Evolutionary conservation across 2,888 invertebrate species (phyloP), one percentile per base, ranked within the genome.

Genomic region (Drosophila mercatorum): DNA sequence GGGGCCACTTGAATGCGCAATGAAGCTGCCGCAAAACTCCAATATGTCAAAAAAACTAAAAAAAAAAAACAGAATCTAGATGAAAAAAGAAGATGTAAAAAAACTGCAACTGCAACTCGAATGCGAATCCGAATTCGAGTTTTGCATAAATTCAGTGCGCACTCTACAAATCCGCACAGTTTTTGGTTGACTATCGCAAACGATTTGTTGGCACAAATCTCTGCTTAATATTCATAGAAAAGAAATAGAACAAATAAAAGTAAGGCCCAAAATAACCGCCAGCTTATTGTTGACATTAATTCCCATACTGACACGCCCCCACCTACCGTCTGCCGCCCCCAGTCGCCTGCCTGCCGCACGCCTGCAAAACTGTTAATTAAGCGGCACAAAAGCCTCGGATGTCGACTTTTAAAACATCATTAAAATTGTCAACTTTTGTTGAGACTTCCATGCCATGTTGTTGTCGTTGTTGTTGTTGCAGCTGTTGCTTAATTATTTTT

Each of bases 1-100:
- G 80, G 83, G 81, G 83, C 88, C 86, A 88, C 83, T 88, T 88
- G 84, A 83, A 84, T 84, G 72, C 83, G 71, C 75, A 88, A 88
- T 84, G 86, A 88, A 78, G 83, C 75, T 67, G 60, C 64, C 62
- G 46, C 72, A 67, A 63, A 60, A 43, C 52, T 49, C 59, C 65
- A 62, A 40, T 71, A 70, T 55, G 53, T 61, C 64, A n/a, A 41
- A 56, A 17, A 55, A 5, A 64, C 49, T 31, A 56, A 22, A 22
- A 22, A 5, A 55, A 36, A 22, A 53, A 36, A 31, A 22, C 49
- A 57, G 40, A 53, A 22, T 36, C 5, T 22, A 26, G 34, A 44
- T 36, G n/a, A 51, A 44, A 70, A 61, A 43, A 41, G 10, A 22
- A 17, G 38, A 53, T 6, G 47, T 52, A 43, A 43, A 22, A 68